phyloP scores from a whole-genome alignment of 2,888 invertebrate species.

The Xanthostigma xanthostigma region DNA sequence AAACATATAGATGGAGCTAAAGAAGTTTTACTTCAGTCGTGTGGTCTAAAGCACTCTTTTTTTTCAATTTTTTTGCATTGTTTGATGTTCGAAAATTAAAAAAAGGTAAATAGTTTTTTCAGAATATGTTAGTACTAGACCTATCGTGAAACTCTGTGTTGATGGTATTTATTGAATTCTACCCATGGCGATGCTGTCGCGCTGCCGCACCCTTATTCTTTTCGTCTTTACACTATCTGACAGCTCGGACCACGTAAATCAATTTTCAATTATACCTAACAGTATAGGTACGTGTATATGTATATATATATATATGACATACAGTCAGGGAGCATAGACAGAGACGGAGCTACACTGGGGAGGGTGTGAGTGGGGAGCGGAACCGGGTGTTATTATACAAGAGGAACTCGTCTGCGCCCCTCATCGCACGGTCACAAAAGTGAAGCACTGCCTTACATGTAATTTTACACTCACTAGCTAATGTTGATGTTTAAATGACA shows the following conservation, averaged over 20 bases:
- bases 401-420: conserved; percentile 5
- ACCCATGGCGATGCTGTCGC: not conserved
- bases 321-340: conserved; percentile 5
- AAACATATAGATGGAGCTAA: too few species aligned
- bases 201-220: conserved; percentile 6
- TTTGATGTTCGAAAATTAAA: too few species aligned
- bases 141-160: too few species aligned
- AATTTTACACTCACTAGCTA: too few species aligned
- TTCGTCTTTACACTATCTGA: conserved; percentile 25
- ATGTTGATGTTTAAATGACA: too few species aligned
- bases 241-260: conserved; percentile 32
- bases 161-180: not conserved
- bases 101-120: too few species aligned
- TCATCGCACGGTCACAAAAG: conserved; percentile 15
- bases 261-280: conserved; percentile 32
- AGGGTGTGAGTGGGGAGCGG: conserved; percentile 13
- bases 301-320: conserved; percentile 13
- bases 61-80: too few species aligned
- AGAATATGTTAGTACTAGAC: too few species aligned
- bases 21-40: too few species aligned
- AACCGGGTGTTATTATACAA: conserved; percentile 10
- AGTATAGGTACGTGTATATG: conserved; percentile 13
- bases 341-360: not conserved
- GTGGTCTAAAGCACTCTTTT: too few species aligned
- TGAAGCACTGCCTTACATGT: not conserved